phyloP scores from a whole-genome alignment of 2,113 vertebrate genomes.

The Embiotoca jacksoni region DNA sequence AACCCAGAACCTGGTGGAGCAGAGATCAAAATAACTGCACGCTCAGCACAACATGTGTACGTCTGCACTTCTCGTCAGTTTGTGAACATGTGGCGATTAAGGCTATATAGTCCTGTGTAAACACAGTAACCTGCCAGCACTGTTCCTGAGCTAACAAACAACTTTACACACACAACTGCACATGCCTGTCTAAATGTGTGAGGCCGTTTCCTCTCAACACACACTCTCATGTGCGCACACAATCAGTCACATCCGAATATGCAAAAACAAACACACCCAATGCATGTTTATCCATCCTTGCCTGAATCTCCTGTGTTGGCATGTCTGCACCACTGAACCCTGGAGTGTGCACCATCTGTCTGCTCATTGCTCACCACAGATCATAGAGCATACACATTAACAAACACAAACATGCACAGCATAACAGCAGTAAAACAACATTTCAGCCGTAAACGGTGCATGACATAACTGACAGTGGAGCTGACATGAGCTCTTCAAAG shows the following conservation, averaged over 20 bases:
- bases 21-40: slow-evolving; percentile 11
- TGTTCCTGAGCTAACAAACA: slow-evolving; percentile 4
- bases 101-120: slow-evolving; percentile 6
- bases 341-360: slow-evolving; percentile 74
- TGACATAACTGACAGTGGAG: neutral
- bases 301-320: slow-evolving; percentile 44
- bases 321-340: slow-evolving; percentile 54
- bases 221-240: neutral
- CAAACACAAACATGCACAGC: slow-evolving; percentile 21
- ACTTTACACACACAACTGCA: neutral
- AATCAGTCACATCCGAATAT: neutral
- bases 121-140: neutral
- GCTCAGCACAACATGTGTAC: neutral
- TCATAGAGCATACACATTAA: slow-evolving; percentile 13
- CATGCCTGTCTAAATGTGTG: neutral
- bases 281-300: slow-evolving; percentile 34
- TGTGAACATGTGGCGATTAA: slow-evolving; percentile 1
- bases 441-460: slow-evolving; percentile 4
- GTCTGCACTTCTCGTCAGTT: neutral
- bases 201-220: neutral
- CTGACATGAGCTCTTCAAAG: slow-evolving; percentile 30
- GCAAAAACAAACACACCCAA: slow-evolving; percentile 48
- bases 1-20: neutral
- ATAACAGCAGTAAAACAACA: slow-evolving; percentile 11
- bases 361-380: slow-evolving; percentile 57